Percentiles rank a stretch among this genome's conserved stretches.
phyloP scores from a whole-genome alignment of 2,797 vertebrate species.

The Chromobotia macracanthus region DNA sequence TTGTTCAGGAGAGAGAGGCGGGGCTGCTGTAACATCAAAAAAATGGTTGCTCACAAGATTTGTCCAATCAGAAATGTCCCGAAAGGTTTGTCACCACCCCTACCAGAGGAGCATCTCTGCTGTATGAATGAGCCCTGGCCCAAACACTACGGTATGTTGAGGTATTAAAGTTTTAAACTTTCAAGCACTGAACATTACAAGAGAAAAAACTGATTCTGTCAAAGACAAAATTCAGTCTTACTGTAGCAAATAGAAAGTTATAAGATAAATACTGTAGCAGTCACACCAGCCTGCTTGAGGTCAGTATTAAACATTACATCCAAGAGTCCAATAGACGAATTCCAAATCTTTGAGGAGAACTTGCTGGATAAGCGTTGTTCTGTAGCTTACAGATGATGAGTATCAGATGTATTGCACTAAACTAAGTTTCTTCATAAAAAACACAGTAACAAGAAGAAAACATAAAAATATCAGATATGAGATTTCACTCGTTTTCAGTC shows the following conservation, averaged over 20 bases:
- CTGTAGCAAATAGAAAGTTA: constrained; percentile 52
- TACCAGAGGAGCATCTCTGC: constrained; percentile 51
- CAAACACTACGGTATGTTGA: constrained; percentile 52
- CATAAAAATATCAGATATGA: neutral
- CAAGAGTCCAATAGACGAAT: constrained; percentile 60
- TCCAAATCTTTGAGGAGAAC: constrained; percentile 55
- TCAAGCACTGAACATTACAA: constrained; percentile 55
- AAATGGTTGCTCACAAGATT: constrained; percentile 44
- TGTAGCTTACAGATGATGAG: constrained; percentile 40
- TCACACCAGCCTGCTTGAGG: constrained; percentile 56
- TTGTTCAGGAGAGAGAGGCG: constrained; percentile 35
- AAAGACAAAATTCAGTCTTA: constrained; percentile 43
- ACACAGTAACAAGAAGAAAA: neutral
- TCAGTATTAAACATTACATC: constrained; percentile 63
- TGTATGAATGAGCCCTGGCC: constrained; percentile 46
- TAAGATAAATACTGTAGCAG: constrained; percentile 56
- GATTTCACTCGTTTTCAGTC: constrained; percentile 41
- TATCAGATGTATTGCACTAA: constrained; percentile 51
- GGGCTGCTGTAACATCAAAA: constrained; percentile 50
- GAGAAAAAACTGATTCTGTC: constrained; percentile 35
- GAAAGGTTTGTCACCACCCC: constrained; percentile 44
- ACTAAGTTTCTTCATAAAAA: constrained; percentile 39
- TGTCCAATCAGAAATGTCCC: constrained; percentile 50
- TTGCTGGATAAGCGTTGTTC: constrained; percentile 32
- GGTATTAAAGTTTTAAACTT: constrained; percentile 59